Evolutionary conservation across 2,113 vertebrate genomes (phyloP).

Genomic region (Oenanthe oenanthe): DNA sequence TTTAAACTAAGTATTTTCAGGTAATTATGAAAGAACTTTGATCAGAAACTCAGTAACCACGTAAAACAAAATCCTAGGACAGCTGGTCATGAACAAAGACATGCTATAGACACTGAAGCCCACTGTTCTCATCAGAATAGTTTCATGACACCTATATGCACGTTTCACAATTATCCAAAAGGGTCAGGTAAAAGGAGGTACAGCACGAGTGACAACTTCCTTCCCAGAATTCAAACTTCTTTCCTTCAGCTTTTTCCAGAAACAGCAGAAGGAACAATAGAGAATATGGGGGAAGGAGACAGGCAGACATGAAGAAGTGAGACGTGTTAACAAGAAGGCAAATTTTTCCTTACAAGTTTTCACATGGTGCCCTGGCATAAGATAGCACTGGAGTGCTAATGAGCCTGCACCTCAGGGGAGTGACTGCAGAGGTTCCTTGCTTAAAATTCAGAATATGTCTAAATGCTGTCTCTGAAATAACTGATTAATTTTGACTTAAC

Average conservation of each 20-base stretch:
- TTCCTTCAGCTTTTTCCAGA: conserved; percentile 2
- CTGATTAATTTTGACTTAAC: not conserved
- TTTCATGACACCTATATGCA: not conserved
- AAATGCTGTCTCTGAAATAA: not conserved
- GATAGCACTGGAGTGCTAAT: not conserved
- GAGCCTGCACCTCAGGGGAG: not conserved
- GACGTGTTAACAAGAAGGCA: not conserved
- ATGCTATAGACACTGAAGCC: not conserved
- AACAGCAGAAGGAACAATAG: not conserved
- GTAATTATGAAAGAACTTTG: not conserved
- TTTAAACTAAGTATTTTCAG: not conserved
- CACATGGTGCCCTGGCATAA: not conserved
- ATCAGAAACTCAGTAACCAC: not conserved
- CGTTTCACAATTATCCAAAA: not conserved
- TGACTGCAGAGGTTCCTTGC: not conserved
- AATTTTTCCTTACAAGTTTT: not conserved
- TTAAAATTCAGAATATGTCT: not conserved
- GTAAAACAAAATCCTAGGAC: not conserved
- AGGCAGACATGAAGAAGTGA: not conserved
- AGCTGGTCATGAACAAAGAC: not conserved
- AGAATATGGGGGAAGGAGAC: not conserved
- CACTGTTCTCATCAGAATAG: not conserved
- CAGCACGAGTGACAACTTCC: not conserved
- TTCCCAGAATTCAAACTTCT: conserved; percentile 34
- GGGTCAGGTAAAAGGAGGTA: not conserved